Percentiles rank a stretch among this genome's conserved stretches.
Evolutionary conservation across 2,888 invertebrate genomes (phyloP).

Genomic region (Chrysolina oricalcia): DNA sequence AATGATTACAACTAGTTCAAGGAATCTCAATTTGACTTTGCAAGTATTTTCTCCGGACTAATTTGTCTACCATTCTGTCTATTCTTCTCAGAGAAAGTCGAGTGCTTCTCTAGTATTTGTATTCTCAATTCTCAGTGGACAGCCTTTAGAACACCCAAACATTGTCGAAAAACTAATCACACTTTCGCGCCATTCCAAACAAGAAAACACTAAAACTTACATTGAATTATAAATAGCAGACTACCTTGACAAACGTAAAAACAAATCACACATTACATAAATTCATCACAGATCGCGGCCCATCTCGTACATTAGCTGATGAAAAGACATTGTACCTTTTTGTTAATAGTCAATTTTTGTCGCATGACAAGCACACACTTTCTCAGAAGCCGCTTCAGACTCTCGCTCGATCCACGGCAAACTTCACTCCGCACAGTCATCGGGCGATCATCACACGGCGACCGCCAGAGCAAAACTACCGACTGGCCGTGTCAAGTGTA

Average conservation of each 20-base stretch:
- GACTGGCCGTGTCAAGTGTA: conserved; percentile 61
- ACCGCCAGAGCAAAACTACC: conserved; percentile 53
- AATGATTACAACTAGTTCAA: no score
- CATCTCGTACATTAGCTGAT: conserved; percentile 49
- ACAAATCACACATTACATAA: conserved; percentile 56
- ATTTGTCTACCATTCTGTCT: no score
- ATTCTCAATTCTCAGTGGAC: no score
- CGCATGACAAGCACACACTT: conserved; percentile 70
- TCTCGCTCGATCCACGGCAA: conserved; percentile 20
- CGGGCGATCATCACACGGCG: conserved; percentile 43
- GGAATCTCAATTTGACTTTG: no score
- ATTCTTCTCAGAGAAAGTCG: no score
- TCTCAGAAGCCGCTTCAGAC: conserved; percentile 65
- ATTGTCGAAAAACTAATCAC: conserved; percentile 20
- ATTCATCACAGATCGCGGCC: conserved; percentile 54
- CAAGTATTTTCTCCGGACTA: no score
- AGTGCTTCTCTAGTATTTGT: no score
- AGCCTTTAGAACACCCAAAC: no score
- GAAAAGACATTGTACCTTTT: conserved; percentile 66
- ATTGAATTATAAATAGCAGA: conserved; percentile 53
- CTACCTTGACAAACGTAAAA: conserved; percentile 55
- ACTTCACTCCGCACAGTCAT: conserved; percentile 49
- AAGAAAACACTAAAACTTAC: conserved; percentile 51
- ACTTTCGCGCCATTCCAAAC: conserved; percentile 33
- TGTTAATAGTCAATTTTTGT: conserved; percentile 69